Evolutionary conservation across 1,140 invertebrate genomes (phyloP).

Genomic region (Leguminivora glycinivorella): DNA sequence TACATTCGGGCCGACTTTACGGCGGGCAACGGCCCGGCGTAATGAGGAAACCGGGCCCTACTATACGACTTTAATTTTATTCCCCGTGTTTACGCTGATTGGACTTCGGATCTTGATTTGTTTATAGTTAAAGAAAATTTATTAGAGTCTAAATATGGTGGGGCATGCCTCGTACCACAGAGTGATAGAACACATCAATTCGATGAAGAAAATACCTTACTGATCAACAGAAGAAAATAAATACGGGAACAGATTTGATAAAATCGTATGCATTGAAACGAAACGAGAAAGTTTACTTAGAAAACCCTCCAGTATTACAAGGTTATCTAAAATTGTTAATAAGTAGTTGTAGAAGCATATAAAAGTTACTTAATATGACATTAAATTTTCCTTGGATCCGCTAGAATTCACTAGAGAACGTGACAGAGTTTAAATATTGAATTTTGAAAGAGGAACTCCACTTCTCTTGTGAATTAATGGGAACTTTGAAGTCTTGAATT

Average conservation of each 20-base stretch:
- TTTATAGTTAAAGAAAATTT: conserved; percentile 14
- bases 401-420: no score
- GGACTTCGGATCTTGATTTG: conserved; percentile 21
- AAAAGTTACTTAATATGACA: no score
- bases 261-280: no score
- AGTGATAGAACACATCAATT: background rate
- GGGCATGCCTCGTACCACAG: conserved; percentile 27
- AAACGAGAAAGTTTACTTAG: no score
- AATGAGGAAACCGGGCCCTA: conserved; percentile 60
- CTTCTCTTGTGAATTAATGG: no score
- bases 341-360: no score
- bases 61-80: conserved; percentile 31
- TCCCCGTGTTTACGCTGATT: conserved; percentile 8
- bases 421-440: no score
- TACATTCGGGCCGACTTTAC: conserved; percentile 59
- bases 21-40: conserved; percentile 59
- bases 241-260: background rate
- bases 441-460: no score
- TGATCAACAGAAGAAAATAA: background rate
- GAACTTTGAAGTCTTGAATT: background rate
- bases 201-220: background rate
- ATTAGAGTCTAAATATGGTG: conserved; percentile 21
- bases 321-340: no score
- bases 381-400: no score
- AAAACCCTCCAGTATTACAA: no score